Evolutionary conservation across 1,140 invertebrate species (phyloP).

Genomic region (Parapsyche elsis): DNA sequence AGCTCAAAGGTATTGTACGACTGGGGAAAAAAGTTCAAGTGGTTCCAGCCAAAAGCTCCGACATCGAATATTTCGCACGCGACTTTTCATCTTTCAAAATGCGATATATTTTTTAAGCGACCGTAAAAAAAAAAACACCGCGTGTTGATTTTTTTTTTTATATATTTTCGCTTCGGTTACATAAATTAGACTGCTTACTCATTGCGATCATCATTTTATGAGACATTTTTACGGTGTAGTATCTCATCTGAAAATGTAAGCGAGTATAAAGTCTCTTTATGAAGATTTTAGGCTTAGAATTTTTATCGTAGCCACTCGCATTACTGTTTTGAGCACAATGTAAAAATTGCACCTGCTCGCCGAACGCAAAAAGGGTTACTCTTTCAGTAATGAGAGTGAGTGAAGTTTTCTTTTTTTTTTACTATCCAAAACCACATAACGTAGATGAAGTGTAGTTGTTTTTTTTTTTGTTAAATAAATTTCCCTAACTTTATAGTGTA

Average conservation of each 20-base stretch:
- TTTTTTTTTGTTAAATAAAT: no score
- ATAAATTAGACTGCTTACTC: not conserved
- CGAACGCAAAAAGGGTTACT: not conserved
- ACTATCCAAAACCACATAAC: no score
- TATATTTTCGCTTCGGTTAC: no score
- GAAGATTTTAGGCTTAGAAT: constrained; percentile 7
- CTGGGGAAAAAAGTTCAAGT: not conserved
- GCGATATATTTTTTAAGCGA: no score
- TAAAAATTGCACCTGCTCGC: not conserved
- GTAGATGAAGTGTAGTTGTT: no score
- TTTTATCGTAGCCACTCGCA: not conserved
- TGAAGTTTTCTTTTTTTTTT: no score
- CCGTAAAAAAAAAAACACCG: not conserved
- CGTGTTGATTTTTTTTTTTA: not conserved
- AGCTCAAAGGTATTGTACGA: not conserved
- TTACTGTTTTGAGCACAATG: not conserved
- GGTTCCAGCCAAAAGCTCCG: not conserved
- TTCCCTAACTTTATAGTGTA: no score
- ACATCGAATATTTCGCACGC: not conserved
- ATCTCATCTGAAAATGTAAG: not conserved
- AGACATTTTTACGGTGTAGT: not conserved
- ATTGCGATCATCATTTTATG: not conserved
- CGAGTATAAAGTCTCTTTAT: not conserved
- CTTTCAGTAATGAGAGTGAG: not conserved
- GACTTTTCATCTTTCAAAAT: no score